These are phyloP conservation scores for Cinclus mexicanus DNA, from an alignment of 2,113 vertebrate species.

Conservation along the genomic window DNA sequence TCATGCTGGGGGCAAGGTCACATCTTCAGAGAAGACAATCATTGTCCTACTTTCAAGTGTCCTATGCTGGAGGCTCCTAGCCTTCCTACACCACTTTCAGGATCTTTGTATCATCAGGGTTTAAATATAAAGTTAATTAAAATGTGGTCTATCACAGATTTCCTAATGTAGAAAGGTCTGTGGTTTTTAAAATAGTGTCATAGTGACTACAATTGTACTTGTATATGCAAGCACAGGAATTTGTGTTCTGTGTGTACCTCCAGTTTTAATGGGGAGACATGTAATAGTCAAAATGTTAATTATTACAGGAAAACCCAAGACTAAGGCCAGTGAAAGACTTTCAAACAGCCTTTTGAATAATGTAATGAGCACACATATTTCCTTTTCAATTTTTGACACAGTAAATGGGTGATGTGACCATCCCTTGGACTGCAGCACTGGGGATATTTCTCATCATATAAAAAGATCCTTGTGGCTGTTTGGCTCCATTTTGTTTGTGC, in stretches of 20 bases:
- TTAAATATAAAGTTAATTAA: not conserved
- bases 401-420: not conserved
- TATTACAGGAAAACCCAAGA: not conserved
- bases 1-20: not conserved
- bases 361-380: not conserved
- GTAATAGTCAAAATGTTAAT: not conserved
- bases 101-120: not conserved
- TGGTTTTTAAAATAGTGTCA: rapidly evolving
- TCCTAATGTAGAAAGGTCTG: not conserved
- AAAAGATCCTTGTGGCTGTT: not conserved
- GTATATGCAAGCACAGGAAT: not conserved
- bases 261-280: not conserved
- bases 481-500: not conserved
- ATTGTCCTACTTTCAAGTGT: not conserved
- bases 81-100: not conserved
- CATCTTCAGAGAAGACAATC: not conserved
- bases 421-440: not conserved
- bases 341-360: not conserved
- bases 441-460: not conserved
- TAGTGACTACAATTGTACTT: not conserved
- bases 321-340: not conserved
- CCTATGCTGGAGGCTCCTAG: rapidly evolving
- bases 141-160: not conserved
- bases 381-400: not conserved
- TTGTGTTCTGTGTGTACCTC: not conserved